Conservation (phyloP, 1,140 invertebrate species). For the Leptestheria dahalacensis region DNA sequence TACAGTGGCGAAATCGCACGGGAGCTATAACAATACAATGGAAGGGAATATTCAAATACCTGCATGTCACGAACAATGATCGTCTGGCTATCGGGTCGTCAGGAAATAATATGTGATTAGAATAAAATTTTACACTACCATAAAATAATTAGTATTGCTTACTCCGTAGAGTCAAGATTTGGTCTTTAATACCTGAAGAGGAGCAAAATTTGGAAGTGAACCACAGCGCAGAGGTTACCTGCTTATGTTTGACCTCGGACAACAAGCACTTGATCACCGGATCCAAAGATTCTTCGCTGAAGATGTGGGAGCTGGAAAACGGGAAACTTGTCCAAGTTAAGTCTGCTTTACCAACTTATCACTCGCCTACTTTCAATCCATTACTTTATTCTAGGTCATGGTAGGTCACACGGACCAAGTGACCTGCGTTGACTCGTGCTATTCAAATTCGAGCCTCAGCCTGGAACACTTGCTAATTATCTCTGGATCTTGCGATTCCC, state of each 20-base stretch:
- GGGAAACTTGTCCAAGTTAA: slow-evolving; percentile 69
- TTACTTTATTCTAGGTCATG: too few relatives aligned
- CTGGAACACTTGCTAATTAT: slow-evolving; percentile 43
- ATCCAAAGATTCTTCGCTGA: slow-evolving; percentile 68
- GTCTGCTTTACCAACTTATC: too few relatives aligned
- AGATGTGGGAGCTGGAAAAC: slow-evolving; percentile 61
- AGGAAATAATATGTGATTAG: slow-evolving; percentile 28
- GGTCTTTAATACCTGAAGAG: slow-evolving; percentile 47
- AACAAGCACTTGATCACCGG: slow-evolving; percentile 66
- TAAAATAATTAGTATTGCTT: too few relatives aligned
- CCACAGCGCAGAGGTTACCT: slow-evolving; percentile 67
- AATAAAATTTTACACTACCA: too few relatives aligned
- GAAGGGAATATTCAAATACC: slow-evolving; percentile 28
- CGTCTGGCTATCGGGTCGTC: slow-evolving; percentile 47
- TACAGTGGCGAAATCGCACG: neutral
- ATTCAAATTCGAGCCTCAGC: neutral
- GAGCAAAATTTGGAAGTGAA: slow-evolving; percentile 43
- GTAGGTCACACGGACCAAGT: slow-evolving; percentile 71
- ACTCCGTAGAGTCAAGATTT: slow-evolving; percentile 42
- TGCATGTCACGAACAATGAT: slow-evolving; percentile 61
- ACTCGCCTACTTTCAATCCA: too few relatives aligned
- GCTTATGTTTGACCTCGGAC: slow-evolving; percentile 61
- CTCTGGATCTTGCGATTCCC: slow-evolving; percentile 64
- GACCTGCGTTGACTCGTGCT: slow-evolving; percentile 27
- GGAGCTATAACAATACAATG: neutral